phyloP scores from a whole-genome alignment of 2,797 vertebrate genomes.

The Muraenolepis orangiensis region DNA sequence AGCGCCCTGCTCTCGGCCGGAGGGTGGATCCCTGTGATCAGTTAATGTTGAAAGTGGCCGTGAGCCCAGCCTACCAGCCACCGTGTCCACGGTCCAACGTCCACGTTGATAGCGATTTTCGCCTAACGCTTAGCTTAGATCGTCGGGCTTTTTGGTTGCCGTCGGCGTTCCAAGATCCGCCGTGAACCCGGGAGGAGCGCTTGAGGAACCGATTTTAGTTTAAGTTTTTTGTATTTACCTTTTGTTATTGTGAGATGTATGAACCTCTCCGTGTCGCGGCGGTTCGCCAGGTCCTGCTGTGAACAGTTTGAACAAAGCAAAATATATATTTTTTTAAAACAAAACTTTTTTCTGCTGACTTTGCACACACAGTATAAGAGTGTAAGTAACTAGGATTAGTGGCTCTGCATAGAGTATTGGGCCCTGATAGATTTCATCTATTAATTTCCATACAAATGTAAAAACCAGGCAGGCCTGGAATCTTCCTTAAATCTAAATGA shows the following conservation, averaged over 20 bases:
- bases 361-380: constrained; percentile 26
- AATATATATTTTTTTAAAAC: too few relatives aligned
- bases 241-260: too few relatives aligned
- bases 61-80: constrained; percentile 24
- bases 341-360: constrained; percentile 74
- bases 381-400: constrained; percentile 48
- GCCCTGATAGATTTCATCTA: constrained; percentile 71
- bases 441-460: constrained; percentile 81
- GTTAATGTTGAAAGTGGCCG: constrained; percentile 40
- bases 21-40: constrained; percentile 43
- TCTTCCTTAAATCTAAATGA: constrained; percentile 75
- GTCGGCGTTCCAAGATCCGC: constrained; percentile 33
- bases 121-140: too few relatives aligned
- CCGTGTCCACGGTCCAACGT: constrained; percentile 29
- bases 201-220: too few relatives aligned
- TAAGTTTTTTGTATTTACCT: too few relatives aligned
- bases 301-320: constrained; percentile 31
- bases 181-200: neutral
- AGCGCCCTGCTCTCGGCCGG: constrained; percentile 22
- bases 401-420: constrained; percentile 67
- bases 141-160: too few relatives aligned
- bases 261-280: neutral
- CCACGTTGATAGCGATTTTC: too few relatives aligned
- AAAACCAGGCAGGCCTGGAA: constrained; percentile 68
- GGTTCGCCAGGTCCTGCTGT: neutral